Evolutionary conservation across 92 coral and sea anemone genomes (phyloP), one percentile per base, ranked within the genome.

Genomic region (Epizoanthus rinbou): DNA sequence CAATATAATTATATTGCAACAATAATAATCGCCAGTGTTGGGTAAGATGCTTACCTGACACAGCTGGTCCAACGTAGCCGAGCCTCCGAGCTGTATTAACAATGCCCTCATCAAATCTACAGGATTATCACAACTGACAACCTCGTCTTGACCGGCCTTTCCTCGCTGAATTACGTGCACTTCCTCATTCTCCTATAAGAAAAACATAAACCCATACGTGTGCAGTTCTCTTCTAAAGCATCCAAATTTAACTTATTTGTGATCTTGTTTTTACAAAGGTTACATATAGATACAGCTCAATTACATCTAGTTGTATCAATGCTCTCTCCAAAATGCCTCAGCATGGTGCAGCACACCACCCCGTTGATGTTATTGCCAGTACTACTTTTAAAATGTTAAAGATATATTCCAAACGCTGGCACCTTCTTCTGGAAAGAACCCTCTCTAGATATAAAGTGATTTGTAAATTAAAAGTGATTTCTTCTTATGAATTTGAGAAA

Each of bases 61-160:
- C 23, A 93, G 86, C 57, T 91, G 89, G 76, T 91, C 88, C 74
- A 93, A 74, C 52, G 97, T 86, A 6, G 94, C 92, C 24, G 89
- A 41, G 1, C 97, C 97, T 68, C 97, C 97, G 65, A 91, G 87
- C 74, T 84, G 89, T 79, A 68, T 70, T 31, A 93, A 82, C 86
- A 93, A 83, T 60, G 67, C 67, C 6, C 25, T 79, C 33, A 93
- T 64, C 57, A 93, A 80, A 31, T 90, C 94, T 66, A 86, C 87
- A 14, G 94, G 97, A 83, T 91, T 69, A 52, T 70, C 76, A 68
- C 81, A 86, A 78, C 86, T 81, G 8, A 87, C 80, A 17, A 85
- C 88, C 65, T 65, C 82, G 16, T 63, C 63, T 62, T 19, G 33
- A 8, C 84, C 85, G 19, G 58, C 22, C 8, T 63, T 72, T 73